Conservation (phyloP, 2,797 vertebrate species). For the Ctenochaetus hawaiiensis region DNA sequence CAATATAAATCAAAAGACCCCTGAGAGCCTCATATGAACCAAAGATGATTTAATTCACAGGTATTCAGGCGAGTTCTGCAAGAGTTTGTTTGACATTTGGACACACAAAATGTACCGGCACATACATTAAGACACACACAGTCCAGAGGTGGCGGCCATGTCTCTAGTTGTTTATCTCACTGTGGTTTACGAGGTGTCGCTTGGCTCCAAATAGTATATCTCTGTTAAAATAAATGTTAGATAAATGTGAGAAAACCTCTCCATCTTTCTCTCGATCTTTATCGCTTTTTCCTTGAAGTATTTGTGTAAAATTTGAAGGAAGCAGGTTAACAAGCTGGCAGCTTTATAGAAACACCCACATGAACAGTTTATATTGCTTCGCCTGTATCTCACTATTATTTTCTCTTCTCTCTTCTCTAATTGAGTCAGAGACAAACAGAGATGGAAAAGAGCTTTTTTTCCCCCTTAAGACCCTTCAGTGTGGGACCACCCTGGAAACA, state of each 20-base stretch:
- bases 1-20: slow-evolving; percentile 14
- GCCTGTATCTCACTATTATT: slow-evolving; percentile 24
- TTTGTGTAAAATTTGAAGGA: slow-evolving; percentile 20
- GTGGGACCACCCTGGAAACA: slow-evolving; percentile 77
- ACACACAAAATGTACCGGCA: slow-evolving; percentile 2
- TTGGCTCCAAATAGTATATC: slow-evolving; percentile 37
- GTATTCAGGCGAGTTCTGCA: neutral
- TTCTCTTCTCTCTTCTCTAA: slow-evolving; percentile 46
- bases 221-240: slow-evolving; percentile 28
- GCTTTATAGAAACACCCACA: slow-evolving; percentile 38
- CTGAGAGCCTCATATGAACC: neutral
- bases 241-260: slow-evolving; percentile 25
- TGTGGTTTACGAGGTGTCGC: slow-evolving; percentile 52
- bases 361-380: slow-evolving; percentile 44
- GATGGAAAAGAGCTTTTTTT: neutral
- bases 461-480: slow-evolving; percentile 62
- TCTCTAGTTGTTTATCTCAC: slow-evolving; percentile 56
- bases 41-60: neutral
- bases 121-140: slow-evolving; percentile 6
- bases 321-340: slow-evolving; percentile 21
- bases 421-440: slow-evolving; percentile 40
- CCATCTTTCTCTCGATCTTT: slow-evolving; percentile 32
- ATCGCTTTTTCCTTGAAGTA: neutral
- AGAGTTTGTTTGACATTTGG: slow-evolving; percentile 35
- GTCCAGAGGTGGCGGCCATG: neutral